A percentile compares a stretch with the other conserved stretches of the same genome.
These are phyloP conservation scores for Melieria omissa DNA, from an alignment of 2,888 invertebrate genomes.

Conservation along the genomic window DNA sequence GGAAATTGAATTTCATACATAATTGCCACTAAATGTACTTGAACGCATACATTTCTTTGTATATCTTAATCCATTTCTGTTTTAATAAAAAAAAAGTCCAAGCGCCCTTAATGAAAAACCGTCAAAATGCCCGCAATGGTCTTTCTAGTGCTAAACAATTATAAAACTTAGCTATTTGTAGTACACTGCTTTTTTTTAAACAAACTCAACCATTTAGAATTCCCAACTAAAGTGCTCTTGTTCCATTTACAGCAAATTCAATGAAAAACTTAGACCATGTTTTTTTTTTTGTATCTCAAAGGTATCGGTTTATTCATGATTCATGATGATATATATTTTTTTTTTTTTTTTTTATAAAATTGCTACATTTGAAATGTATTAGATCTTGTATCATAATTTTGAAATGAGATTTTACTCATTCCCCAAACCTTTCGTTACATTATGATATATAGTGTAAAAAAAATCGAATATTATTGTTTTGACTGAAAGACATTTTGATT, in stretches of 20 bases:
- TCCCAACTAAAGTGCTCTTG: neutral
- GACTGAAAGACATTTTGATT: neutral
- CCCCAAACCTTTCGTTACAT: too few species aligned
- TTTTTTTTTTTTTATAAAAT: conserved; percentile 15
- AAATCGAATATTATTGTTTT: conserved; percentile 1
- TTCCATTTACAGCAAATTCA: too few species aligned
- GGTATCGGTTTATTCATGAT: conserved; percentile 39
- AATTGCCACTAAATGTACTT: too few species aligned
- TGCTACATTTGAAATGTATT: conserved; percentile 6
- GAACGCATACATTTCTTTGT: too few species aligned
- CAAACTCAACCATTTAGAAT: neutral
- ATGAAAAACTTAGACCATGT: neutral
- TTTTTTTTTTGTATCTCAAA: conserved; percentile 46
- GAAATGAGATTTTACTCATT: neutral
- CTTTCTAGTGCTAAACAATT: too few species aligned
- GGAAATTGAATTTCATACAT: too few species aligned
- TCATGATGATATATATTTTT: conserved; percentile 9
- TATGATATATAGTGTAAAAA: conserved; percentile 11
- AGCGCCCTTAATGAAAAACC: too few species aligned
- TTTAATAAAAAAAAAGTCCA: too few species aligned
- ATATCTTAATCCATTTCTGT: too few species aligned
- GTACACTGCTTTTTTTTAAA: neutral
- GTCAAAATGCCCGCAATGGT: too few species aligned
- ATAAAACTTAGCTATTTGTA: too few species aligned
- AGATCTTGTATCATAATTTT: neutral